Base-by-base conservation (phyloP, 2,113 vertebrate genomes). In the Sula dactylatra region DNA sequence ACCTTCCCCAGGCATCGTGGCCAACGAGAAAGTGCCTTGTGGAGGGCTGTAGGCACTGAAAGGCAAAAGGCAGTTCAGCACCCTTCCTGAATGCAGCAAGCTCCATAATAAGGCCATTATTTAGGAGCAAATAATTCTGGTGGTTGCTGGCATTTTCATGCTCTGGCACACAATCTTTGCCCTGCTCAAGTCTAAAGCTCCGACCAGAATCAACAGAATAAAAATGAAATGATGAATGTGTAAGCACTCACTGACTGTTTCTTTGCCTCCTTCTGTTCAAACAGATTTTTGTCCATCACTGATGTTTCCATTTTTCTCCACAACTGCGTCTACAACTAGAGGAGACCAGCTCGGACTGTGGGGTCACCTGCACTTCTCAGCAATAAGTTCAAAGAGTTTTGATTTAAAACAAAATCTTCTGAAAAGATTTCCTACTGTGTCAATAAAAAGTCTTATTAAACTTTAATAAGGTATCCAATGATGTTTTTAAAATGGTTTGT, bases 351-450 rank as follows among this genome's bases (percentile, higher is more conserved):
- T 91, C 49, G 49, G 58, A 87, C 81, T 22, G 16, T 29, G 49
- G 71, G 49, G 83, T 95, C 80, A 76, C 62, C 82, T 56, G 65
- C 40, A 56, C 62, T 80, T 93, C 96, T 72, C 94, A 94, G 94
- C 88, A 93, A 89, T 92, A 82, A 88, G 70, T 22, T 54, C 25
- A 34, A 56, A 70, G 65, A 79, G 78, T 87, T 96, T 91, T 95
- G 83, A 95, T 95, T 90, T 97, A 70, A 96, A 94, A 82, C 83
- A 97, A 71, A 97, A 83, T 86, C 93, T 97, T 94, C 92, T 93
- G 66, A 97, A 96, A 96, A 77, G 58, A 91, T 96, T 94, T 86
- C 65, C 86, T 95, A 93, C 80, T 87, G 54, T 89, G 87, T 91
- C 88, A 96, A 86, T 95, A 95, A 74, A 92, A 62, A 95, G 40